Percentiles rank a stretch among this genome's conserved stretches.
These are phyloP conservation scores for Acholoe squamosa DNA, from an alignment of 2,888 invertebrate genomes.

Conservation along the genomic window DNA sequence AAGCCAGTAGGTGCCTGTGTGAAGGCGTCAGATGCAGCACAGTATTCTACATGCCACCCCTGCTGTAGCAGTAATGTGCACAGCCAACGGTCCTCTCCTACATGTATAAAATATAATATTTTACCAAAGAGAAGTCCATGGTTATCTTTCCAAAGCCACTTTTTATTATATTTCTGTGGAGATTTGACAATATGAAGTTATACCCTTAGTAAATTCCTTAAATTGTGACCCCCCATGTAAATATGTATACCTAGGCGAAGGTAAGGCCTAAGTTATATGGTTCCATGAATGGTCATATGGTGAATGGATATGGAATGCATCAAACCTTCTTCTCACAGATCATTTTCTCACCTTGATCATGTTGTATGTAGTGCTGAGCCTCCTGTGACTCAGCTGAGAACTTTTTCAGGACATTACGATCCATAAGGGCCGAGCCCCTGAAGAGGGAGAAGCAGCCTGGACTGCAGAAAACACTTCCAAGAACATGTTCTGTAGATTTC, in stretches of 20 bases:
- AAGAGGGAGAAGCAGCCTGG: constrained; percentile 99
- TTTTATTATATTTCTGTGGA: too few relatives aligned
- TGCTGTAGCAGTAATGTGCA: constrained; percentile 97
- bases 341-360: constrained; percentile 85
- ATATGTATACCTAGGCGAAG: too few relatives aligned
- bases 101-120: too few relatives aligned
- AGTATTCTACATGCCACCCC: constrained; percentile 98
- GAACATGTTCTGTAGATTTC: constrained; percentile 99
- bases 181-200: too few relatives aligned
- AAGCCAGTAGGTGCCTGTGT: constrained; percentile 97
- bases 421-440: constrained; percentile 98
- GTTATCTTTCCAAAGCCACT: too few relatives aligned
- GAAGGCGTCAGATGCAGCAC: constrained; percentile 98
- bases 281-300: too few relatives aligned
- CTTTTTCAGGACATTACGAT: constrained; percentile 98
- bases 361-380: constrained; percentile 98
- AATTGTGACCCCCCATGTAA: too few relatives aligned
- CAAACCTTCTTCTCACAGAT: too few relatives aligned
- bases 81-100: constrained; percentile 98
- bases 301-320: too few relatives aligned
- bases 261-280: too few relatives aligned
- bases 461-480: constrained; percentile 99
- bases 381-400: constrained; percentile 95
- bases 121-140: too few relatives aligned
- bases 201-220: too few relatives aligned